phyloP scores from a whole-genome alignment of 1,140 invertebrate genomes.

The Pectinophora gossypiella region DNA sequence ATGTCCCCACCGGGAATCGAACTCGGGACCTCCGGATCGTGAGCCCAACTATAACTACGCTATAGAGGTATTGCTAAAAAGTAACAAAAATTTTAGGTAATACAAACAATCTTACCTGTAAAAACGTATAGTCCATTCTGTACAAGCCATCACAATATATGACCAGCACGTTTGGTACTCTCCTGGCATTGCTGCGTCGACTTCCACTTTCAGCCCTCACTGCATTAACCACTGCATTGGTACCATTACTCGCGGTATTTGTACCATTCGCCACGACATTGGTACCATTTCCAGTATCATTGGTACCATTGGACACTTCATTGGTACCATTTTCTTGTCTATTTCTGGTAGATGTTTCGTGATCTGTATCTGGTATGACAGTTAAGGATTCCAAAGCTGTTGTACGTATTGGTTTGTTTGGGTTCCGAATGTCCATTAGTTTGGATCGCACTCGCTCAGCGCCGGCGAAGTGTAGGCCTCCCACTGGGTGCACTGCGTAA shows the following conservation, averaged over 20 bases:
- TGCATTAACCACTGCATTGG: constrained; percentile 1
- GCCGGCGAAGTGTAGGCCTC: constrained; percentile 54
- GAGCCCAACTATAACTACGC: too few species aligned
- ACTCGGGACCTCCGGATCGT: too few species aligned
- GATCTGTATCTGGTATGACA: constrained; percentile 23
- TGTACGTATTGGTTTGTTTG: constrained; percentile 13
- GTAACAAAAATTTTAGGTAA: too few species aligned
- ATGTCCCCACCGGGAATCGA: too few species aligned
- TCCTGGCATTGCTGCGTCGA: not conserved
- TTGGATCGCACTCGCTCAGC: constrained; percentile 51
- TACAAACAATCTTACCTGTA: constrained; percentile 55
- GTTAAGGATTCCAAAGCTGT: constrained; percentile 29
- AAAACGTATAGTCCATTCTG: constrained; percentile 57
- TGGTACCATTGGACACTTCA: too few species aligned
- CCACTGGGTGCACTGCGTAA: constrained; percentile 48
- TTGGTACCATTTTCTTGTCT: too few species aligned
- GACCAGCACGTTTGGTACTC: constrained; percentile 36
- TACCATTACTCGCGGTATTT: constrained; percentile 4
- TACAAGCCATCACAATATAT: constrained; percentile 49
- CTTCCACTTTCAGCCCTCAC: not conserved
- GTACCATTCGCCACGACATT: constrained; percentile 16
- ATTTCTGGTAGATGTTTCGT: too few species aligned
- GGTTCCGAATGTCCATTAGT: constrained; percentile 30
- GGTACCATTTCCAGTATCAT: too few species aligned
- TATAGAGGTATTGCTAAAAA: too few species aligned